phyloP scores from a whole-genome alignment of 2,888 invertebrate species.

The Microplitis manilae region DNA sequence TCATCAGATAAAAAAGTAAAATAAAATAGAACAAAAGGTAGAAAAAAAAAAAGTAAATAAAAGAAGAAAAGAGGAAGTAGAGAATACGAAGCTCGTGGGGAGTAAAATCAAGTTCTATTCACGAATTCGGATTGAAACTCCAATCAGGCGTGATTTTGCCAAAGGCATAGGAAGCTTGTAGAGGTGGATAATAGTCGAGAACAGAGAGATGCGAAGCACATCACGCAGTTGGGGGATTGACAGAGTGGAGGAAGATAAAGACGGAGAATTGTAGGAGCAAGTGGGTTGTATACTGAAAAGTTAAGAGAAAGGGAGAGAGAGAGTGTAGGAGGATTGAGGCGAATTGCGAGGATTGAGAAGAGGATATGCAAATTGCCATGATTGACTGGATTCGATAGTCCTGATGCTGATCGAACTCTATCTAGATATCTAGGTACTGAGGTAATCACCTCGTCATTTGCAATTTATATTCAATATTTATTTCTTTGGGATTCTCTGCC shows the following conservation, averaged over 20 bases:
- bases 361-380: conserved; percentile 62
- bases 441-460: conserved; percentile 22
- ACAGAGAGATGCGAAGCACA: conserved; percentile 49
- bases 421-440: neutral
- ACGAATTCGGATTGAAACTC: conserved; percentile 63
- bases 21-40: conserved; percentile 30
- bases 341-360: conserved; percentile 27
- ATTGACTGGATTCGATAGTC: conserved; percentile 59
- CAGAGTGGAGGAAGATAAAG: conserved; percentile 18
- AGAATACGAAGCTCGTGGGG: conserved; percentile 37
- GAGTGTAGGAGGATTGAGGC: conserved; percentile 34
- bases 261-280: conserved; percentile 6
- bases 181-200: conserved; percentile 54
- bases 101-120: conserved; percentile 67
- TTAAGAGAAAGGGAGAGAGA: conserved; percentile 37
- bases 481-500: neutral
- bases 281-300: conserved; percentile 1
- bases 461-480: conserved; percentile 28
- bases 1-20: conserved; percentile 11
- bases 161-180: conserved; percentile 55
- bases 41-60: neutral
- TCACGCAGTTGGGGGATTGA: neutral
- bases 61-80: neutral
- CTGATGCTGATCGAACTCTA: conserved; percentile 18
- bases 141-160: conserved; percentile 65